Evolutionary conservation across 2,888 invertebrate species (phyloP).

Genomic region (Drosophila planitibia): DNA sequence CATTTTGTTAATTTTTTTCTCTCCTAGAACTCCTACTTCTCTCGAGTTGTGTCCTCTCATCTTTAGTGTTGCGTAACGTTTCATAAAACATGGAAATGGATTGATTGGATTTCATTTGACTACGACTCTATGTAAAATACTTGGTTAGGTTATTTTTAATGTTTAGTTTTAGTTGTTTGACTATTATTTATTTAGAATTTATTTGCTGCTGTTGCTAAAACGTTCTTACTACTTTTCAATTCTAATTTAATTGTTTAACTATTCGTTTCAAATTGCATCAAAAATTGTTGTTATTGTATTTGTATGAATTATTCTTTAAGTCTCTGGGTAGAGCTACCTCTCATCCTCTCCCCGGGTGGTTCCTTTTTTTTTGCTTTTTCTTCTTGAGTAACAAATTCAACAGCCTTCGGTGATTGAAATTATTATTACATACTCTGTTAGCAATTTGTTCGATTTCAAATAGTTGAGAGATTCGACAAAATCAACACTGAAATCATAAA

Average conservation of each 20-base stretch:
- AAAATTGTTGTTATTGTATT: slow-evolving; percentile 56
- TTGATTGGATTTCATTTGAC: slow-evolving; percentile 42
- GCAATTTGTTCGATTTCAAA: slow-evolving; percentile 24
- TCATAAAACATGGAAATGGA: slow-evolving; percentile 64
- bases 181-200: slow-evolving; percentile 69
- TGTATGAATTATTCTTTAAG: slow-evolving; percentile 34
- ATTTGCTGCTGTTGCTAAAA: slow-evolving; percentile 61
- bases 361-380: slow-evolving; percentile 11
- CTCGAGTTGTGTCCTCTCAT: slow-evolving; percentile 50
- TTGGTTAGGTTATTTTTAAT: slow-evolving; percentile 56
- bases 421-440: neutral
- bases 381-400: slow-evolving; percentile 14
- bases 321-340: slow-evolving; percentile 4
- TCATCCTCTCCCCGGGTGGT: slow-evolving; percentile 32
- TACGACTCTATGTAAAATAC: slow-evolving; percentile 67
- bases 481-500: slow-evolving; percentile 18
- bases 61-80: slow-evolving; percentile 58
- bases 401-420: neutral
- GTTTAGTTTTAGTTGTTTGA: slow-evolving; percentile 41
- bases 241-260: slow-evolving; percentile 71
- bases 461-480: slow-evolving; percentile 13
- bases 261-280: slow-evolving; percentile 60
- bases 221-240: slow-evolving; percentile 65
- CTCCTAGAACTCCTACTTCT: neutral
- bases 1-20: slow-evolving; percentile 52